Conservation (phyloP, 2,888 invertebrate species). For the Athalia circularis region DNA sequence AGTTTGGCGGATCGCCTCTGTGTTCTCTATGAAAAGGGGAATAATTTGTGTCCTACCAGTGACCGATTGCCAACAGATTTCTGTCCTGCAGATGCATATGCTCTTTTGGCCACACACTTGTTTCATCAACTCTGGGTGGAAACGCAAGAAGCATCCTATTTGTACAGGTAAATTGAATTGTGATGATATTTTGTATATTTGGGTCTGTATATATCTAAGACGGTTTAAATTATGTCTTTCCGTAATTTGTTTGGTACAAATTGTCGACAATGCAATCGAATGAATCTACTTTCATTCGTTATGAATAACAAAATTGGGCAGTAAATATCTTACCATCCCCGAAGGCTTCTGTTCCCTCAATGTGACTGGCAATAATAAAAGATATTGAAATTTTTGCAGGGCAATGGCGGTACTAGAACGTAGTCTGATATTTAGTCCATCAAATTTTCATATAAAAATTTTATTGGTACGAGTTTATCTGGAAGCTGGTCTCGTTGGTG, state of each 20-base stretch:
- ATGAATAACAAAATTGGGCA: neutral
- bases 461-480: conserved; percentile 88
- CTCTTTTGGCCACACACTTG: conserved; percentile 85
- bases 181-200: conserved; percentile 12
- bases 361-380: conserved; percentile 28
- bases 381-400: conserved; percentile 57
- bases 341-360: conserved; percentile 27
- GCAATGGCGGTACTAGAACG: conserved; percentile 68
- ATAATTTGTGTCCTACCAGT: conserved; percentile 69
- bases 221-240: too few species aligned
- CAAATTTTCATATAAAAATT: conserved; percentile 93
- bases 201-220: too few species aligned
- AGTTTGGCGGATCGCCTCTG: conserved; percentile 63
- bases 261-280: too few species aligned
- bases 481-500: conserved; percentile 69
- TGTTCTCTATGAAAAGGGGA: conserved; percentile 67
- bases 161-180: conserved; percentile 66
- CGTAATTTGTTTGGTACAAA: too few species aligned
- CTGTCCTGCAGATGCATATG: conserved; percentile 87
- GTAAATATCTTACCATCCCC: neutral
- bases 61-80: conserved; percentile 82
- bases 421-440: conserved; percentile 79
- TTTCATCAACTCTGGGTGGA: conserved; percentile 77
- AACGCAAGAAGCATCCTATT: conserved; percentile 71
- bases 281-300: too few species aligned